phyloP scores from a whole-genome alignment of 2,888 invertebrate species.

The Drosophila austrosaltans region DNA sequence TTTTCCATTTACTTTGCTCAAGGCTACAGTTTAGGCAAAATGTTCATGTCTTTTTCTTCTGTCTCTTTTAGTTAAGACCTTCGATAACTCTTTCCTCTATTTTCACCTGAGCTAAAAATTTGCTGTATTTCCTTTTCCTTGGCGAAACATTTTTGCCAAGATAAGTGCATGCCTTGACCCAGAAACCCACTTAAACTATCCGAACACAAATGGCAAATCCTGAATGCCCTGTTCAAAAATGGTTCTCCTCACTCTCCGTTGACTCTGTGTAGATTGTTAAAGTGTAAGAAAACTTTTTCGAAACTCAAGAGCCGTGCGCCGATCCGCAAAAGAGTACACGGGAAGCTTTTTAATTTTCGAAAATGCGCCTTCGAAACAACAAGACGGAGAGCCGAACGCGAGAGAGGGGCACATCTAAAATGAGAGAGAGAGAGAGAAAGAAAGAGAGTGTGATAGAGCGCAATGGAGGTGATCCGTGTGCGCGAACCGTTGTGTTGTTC shows the following conservation, averaged over 20 bases:
- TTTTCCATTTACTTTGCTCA: constrained; percentile 14
- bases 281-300: constrained; percentile 61
- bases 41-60: constrained; percentile 10
- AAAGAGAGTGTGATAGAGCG: constrained; percentile 6
- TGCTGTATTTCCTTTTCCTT: constrained; percentile 1
- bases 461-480: constrained; percentile 5
- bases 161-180: constrained; percentile 59
- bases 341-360: constrained; percentile 50
- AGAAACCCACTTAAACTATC: constrained; percentile 58
- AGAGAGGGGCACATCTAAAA: neutral
- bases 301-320: constrained; percentile 53
- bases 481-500: constrained; percentile 28
- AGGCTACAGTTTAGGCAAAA: neutral
- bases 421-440: constrained; percentile 12
- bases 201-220: constrained; percentile 31
- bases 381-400: neutral
- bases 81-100: constrained; percentile 16
- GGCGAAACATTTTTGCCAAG: constrained; percentile 6
- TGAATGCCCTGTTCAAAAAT: constrained; percentile 37
- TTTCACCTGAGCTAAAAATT: neutral
- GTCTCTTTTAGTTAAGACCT: constrained; percentile 27
- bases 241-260: neutral
- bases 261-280: constrained; percentile 38
- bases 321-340: constrained; percentile 18
- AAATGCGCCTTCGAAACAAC: constrained; percentile 59